phyloP scores from a whole-genome alignment of 2,113 vertebrate species.

The Delphinus delphis region DNA sequence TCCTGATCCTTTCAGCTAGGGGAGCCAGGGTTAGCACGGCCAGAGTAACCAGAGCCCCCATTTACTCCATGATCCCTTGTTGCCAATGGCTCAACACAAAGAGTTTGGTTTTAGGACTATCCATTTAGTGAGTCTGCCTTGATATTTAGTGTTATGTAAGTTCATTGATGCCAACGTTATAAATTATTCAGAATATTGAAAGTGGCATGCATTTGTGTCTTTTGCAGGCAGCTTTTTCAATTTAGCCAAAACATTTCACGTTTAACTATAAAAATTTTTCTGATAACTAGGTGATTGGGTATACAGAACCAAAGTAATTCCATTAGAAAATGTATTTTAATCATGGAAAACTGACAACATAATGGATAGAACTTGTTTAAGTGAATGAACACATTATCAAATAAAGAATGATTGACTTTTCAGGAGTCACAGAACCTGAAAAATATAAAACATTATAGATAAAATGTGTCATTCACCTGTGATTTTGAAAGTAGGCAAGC shows the following conservation, averaged over 20 bases:
- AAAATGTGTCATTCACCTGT: conserved; percentile 57
- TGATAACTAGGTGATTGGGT: conserved; percentile 15
- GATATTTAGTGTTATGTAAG: neutral
- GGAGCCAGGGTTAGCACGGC: neutral
- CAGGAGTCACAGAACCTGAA: conserved; percentile 29
- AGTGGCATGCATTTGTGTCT: neutral
- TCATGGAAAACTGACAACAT: conserved; percentile 48
- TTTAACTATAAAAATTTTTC: neutral
- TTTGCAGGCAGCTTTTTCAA: neutral
- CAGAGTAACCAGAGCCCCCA: neutral
- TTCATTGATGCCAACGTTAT: neutral
- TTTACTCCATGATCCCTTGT: neutral
- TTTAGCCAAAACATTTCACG: conserved; percentile 37
- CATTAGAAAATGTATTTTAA: conserved; percentile 59
- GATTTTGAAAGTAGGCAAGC: neutral
- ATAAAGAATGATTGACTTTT: conserved; percentile 52
- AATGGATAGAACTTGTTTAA: conserved; percentile 59
- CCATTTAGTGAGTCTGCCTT: neutral
- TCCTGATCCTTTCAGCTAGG: neutral
- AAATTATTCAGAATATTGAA: neutral
- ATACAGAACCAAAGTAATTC: conserved; percentile 53
- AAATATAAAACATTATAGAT: conserved; percentile 40
- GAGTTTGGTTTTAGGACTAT: neutral
- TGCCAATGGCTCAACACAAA: neutral
- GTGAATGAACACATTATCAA: conserved; percentile 55